A percentile compares a stretch with the other conserved stretches of the same genome.
Evolutionary conservation across 2,797 vertebrate species (phyloP).

Genomic region (Channallabes apus): DNA sequence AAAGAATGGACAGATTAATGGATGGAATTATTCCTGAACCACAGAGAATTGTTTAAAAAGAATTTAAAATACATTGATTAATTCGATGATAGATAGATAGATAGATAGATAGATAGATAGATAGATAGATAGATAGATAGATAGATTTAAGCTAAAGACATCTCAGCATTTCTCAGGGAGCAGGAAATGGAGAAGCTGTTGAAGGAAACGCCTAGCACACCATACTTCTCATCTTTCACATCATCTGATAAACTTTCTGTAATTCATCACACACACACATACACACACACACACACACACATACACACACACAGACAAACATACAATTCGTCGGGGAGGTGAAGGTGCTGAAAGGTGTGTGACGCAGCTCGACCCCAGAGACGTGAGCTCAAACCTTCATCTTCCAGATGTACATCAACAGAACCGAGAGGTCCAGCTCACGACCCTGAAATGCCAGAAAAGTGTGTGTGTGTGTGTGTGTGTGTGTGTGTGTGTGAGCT

Average conservation of each 20-base stretch:
- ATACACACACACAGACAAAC: slow-evolving; percentile 4
- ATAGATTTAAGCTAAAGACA: background rate
- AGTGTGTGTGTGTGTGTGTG: too few species aligned
- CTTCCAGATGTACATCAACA: slow-evolving; percentile 42
- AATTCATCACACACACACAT: slow-evolving; percentile 47
- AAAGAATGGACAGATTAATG: background rate
- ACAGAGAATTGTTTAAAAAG: background rate
- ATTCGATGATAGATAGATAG: background rate
- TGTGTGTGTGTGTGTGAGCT: background rate
- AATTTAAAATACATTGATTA: background rate
- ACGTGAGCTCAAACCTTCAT: slow-evolving; percentile 44
- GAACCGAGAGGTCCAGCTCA: slow-evolving; percentile 1
- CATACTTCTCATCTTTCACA: slow-evolving; percentile 51
- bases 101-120: background rate
- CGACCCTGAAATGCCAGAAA: background rate
- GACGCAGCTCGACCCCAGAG: slow-evolving; percentile 27
- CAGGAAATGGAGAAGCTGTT: slow-evolving; percentile 38
- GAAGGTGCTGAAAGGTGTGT: slow-evolving; percentile 54
- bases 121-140: background rate
- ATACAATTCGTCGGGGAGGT: background rate
- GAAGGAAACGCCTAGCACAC: slow-evolving; percentile 41
- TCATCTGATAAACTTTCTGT: slow-evolving; percentile 52
- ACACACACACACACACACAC: slow-evolving; percentile 8
- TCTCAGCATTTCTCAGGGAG: slow-evolving; percentile 8
- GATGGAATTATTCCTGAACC: background rate